phyloP scores from a whole-genome alignment of 2,797 vertebrate species.

The Hirundo rustica region DNA sequence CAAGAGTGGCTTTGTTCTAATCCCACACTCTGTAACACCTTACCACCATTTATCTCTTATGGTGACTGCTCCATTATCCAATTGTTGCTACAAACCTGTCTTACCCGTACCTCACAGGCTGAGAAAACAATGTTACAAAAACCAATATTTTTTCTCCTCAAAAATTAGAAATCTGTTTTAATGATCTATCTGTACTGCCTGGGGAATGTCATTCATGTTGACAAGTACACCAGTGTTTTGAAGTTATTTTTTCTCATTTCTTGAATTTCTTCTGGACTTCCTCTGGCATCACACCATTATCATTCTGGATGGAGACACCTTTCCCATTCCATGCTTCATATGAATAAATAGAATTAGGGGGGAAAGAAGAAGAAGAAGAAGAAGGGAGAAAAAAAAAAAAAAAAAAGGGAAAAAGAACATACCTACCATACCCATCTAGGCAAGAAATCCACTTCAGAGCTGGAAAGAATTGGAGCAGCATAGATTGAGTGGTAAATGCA shows the following conservation, averaged over 20 bases:
- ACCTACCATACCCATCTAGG: not conserved
- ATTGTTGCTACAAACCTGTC: not conserved
- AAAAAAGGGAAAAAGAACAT: rapidly evolving
- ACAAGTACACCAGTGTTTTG: not conserved
- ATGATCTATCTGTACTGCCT: not conserved
- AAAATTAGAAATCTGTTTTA: not conserved
- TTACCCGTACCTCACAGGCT: not conserved
- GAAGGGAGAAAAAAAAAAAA: no score
- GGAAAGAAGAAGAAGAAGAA: no score
- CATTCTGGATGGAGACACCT: not conserved
- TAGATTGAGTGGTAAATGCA: not conserved
- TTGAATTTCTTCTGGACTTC: not conserved
- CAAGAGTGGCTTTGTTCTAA: not conserved
- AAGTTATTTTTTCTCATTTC: not conserved
- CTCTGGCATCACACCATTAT: not conserved
- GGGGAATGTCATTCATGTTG: not conserved
- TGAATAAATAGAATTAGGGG: not conserved
- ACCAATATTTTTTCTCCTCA: not conserved
- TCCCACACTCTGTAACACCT: not conserved
- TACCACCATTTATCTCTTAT: not conserved
- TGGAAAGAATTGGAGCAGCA: not conserved
- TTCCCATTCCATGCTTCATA: not conserved
- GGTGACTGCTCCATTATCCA: not conserved
- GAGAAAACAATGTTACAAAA: not conserved
- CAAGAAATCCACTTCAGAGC: not conserved